Evolutionary conservation across 1,140 invertebrate species (phyloP), one percentile per base, ranked within the genome.

Genomic region (Ceratina japonica): DNA sequence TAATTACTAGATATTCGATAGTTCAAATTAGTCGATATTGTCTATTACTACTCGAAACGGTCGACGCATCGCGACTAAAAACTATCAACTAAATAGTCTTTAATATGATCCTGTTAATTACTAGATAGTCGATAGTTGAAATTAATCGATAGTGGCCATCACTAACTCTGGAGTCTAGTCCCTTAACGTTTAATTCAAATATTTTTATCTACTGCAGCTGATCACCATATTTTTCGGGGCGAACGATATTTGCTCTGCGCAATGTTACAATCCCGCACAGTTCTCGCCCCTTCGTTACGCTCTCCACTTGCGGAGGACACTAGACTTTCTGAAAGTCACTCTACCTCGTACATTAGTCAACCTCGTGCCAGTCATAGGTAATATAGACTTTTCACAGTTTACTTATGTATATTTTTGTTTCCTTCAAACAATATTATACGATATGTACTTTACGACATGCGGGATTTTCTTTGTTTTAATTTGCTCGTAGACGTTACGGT

Each of bases 211-310:
- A 2, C n/a, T 90, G 7, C 85, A 94, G 93, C 79, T 95, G 91
- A 92, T 97, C n/a, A 97, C 96, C 0, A 92, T 98, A n/a, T 95
- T 97, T 86, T 95, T 97, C 73, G 97, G 97, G 15, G 96, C 96
- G 54, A 98, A 98, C 88, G 96, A 97, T 89, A 93, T 97, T 16
- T 98, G 97, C 88, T 95, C 95, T 0, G 95, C 94, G 0, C 96
- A 96, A 54, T 96, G 96, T 86, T 95, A 94, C 80, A 93, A 94
- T 74, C 93, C 94, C 0, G 92, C 94, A 1, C 88, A 91, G 65
- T 94, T 94, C 87, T 95, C 95, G 1, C 94, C 93, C 1, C 86
- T 92, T 1, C 94, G 93, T 20, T 96, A 96, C 87, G 93, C 93
- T 2, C 88, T 92, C 51, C 94, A 96, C 86, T 91, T 97, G 24